Base-by-base conservation (phyloP, 2,888 invertebrate species). In the Platycnemis pennipes region DNA sequence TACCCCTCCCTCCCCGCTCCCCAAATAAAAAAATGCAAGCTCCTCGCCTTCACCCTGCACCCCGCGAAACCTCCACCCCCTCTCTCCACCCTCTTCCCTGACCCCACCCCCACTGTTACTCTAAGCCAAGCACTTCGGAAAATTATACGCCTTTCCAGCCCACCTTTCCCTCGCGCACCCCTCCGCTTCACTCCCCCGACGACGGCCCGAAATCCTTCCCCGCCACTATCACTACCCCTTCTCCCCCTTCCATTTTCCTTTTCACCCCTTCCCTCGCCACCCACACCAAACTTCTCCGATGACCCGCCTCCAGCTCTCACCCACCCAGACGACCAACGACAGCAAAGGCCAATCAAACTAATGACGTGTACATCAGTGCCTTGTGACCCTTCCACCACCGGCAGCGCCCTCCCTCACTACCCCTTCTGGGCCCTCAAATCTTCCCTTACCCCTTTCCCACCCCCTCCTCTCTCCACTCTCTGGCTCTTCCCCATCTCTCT, bases 311-410 rank as follows among this genome's bases (percentile, higher is more conserved):
- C 46, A 45, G 22, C 87, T 87, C 88, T 88, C 88, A 26, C 89
- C 42, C 87, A 87, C 46, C 56, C 56, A 53, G 42, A 49, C 31
- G 88, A 88, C 88, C 88, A 49, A 63, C 63, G 63, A 85, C 94
- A 86, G 63, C 94, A 88, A 86, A 94, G 94, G 94, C 94, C 94
- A 94, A 94, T 94, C 94, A 94, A 89, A 63, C 89, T 94, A 94
- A 94, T 94, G 94, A 94, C 88, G 89, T 88, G 94, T 89, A 85
- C 94, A 89, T 86, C 94, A 86, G 94, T 86, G 94, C 85, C 86
- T 86, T 31, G 46, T 94, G 94, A 77, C 77, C 94, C 94, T 53
- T 94, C 94, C 56, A 89, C 89, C 89, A 89, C 88, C 88, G 31
- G 22, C 88, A 31, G 5, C 22, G 63, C 22, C 26, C 8, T 26